These are phyloP conservation scores for Cataglyphis hispanica DNA, from an alignment of 1,140 invertebrate genomes.

Conservation along the genomic window DNA sequence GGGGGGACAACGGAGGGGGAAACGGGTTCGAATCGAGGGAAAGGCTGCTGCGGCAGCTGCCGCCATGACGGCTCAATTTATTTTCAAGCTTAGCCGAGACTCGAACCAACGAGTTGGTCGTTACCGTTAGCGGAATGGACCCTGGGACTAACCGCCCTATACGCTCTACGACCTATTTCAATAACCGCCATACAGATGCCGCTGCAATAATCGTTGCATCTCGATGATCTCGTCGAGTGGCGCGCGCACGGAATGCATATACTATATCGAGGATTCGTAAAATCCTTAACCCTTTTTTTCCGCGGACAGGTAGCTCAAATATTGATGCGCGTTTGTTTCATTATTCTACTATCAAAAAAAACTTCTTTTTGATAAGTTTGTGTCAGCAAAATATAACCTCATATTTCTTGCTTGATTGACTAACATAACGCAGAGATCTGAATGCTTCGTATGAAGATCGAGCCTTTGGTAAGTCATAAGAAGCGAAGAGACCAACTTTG, in stretches of 20 bases:
- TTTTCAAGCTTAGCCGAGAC: conserved; percentile 83
- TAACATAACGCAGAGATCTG: neutral
- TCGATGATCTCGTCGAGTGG: conserved; percentile 50
- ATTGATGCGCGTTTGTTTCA: neutral
- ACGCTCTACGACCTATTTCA: conserved; percentile 85
- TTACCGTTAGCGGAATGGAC: conserved; percentile 87
- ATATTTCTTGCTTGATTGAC: neutral
- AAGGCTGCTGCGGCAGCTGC: neutral
- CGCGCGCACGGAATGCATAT: conserved; percentile 7
- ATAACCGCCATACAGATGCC: conserved; percentile 86
- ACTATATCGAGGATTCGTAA: conserved; percentile 8
- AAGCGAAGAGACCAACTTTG: neutral
- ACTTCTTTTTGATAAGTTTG: neutral
- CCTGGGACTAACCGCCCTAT: conserved; percentile 69
- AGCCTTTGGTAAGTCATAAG: neutral
- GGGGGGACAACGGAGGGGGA: neutral
- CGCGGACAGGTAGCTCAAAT: neutral
- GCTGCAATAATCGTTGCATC: conserved; percentile 85
- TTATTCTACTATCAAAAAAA: too few species aligned
- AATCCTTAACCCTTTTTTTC: neutral
- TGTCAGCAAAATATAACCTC: neutral
- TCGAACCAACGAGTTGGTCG: conserved; percentile 83
- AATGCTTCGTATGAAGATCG: neutral
- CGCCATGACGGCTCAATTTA: conserved; percentile 68
- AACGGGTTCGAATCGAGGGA: conserved; percentile 59